Percentiles rank a stretch among this genome's conserved stretches.
Conservation (phyloP, 1,140 invertebrate species). For the Oryctes rhinoceros region DNA sequence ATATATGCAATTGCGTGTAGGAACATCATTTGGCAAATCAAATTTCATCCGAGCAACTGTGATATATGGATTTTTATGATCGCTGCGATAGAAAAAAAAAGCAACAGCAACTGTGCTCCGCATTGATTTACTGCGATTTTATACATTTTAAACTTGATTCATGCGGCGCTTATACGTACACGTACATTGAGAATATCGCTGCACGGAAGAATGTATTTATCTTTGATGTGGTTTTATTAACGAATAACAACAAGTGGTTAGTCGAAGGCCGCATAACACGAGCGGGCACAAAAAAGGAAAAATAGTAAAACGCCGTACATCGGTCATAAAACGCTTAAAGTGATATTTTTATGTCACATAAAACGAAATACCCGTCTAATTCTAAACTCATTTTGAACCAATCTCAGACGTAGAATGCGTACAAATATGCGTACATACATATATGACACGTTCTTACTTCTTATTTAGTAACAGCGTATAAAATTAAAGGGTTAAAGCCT, state of each 20-base stretch:
- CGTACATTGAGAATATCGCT: not conserved
- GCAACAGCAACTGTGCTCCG: not conserved
- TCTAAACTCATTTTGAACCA: not conserved
- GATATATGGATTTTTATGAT: not conserved
- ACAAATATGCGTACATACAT: not conserved
- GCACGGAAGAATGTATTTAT: conserved; percentile 25
- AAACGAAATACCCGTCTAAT: conserved; percentile 9
- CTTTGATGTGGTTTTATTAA: conserved; percentile 33
- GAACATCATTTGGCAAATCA: not conserved
- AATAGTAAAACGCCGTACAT: conserved; percentile 11
- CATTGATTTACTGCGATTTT: not conserved
- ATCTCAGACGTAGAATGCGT: not conserved
- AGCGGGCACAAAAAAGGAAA: not conserved
- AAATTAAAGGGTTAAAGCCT: not conserved
- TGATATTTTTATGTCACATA: conserved; percentile 23
- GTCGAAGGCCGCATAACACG: not conserved
- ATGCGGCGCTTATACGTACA: not conserved
- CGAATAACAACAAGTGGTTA: conserved; percentile 10
- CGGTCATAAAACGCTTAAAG: conserved; percentile 17
- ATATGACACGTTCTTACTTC: not conserved
- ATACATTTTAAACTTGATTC: conserved; percentile 14
- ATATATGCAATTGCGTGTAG: not conserved
- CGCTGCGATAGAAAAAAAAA: not conserved
- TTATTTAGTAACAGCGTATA: not conserved
- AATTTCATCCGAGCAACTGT: not conserved